Percentiles rank a stretch among this genome's conserved stretches.
These are phyloP conservation scores for Turdus rufiventris DNA, from an alignment of 2,113 vertebrate genomes.

Conservation along the genomic window DNA sequence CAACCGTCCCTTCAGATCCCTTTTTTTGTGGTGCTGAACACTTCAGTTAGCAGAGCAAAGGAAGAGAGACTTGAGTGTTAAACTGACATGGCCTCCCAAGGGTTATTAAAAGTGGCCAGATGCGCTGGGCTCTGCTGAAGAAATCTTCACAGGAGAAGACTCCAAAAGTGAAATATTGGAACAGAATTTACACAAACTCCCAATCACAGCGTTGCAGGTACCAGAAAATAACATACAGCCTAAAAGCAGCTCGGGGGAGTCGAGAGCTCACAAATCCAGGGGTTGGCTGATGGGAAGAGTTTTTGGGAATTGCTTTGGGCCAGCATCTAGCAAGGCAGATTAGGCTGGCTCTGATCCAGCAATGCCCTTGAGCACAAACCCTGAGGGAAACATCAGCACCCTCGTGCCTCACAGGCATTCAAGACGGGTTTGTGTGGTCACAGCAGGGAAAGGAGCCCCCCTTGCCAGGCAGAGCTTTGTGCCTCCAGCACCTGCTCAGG, in stretches of 20 bases:
- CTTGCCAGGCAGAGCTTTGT: neutral
- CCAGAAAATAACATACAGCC: neutral
- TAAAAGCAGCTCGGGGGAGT: neutral
- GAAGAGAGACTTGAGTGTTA: slow-evolving; percentile 1
- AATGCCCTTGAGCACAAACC: slow-evolving; percentile 46
- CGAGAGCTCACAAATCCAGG: neutral
- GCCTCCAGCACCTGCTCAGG: neutral
- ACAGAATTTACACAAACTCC: neutral
- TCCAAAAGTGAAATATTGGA: neutral
- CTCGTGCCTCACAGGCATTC: neutral
- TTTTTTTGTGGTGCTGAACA: neutral
- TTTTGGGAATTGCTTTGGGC: neutral
- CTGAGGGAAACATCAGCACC: neutral
- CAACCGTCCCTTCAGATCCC: neutral
- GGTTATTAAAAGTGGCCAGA: neutral
- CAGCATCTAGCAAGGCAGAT: neutral
- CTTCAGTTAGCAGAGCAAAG: neutral
- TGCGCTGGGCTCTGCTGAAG: neutral
- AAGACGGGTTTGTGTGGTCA: neutral
- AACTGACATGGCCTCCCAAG: neutral
- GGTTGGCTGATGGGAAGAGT: neutral
- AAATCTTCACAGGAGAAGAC: neutral
- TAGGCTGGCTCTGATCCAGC: slow-evolving; percentile 8
- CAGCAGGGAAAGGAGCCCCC: neutral
- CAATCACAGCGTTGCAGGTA: neutral